Evolutionary conservation across 2,888 invertebrate genomes (phyloP), one percentile per base, ranked within the genome.

Genomic region (Enchytraeus crypticus): DNA sequence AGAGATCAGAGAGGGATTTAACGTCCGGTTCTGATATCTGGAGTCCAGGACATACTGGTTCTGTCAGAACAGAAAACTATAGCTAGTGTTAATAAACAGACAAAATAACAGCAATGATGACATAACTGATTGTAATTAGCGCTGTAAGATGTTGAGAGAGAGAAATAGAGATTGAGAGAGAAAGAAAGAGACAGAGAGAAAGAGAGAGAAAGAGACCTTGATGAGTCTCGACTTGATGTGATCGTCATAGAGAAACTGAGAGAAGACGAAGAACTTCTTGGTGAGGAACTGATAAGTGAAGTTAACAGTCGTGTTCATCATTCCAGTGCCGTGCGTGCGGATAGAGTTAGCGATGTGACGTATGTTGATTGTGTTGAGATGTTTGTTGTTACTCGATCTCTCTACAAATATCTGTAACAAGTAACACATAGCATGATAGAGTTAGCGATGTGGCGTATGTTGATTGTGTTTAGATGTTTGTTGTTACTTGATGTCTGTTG

Each of bases 171-270:
- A n/a, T n/a, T n/a, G n/a, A n/a, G n/a, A n/a, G n/a, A n/a, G n/a
- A n/a, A n/a, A n/a, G n/a, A n/a, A n/a, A n/a, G n/a, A n/a, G n/a
- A n/a, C n/a, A n/a, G n/a, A n/a, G n/a, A n/a, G n/a, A n/a, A n/a
- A n/a, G n/a, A n/a, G n/a, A n/a, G n/a, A n/a, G n/a, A 5, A 53
- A 26, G 21, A 29, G 14, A 76, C 82, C 73, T 92, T 92, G 67
- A 91, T 84, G 2, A 98, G 82, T 60, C 92, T 84, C 0, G 95
- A 93, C 79, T 96, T 95, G 55, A 98, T 93, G 73, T 93, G 93
- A 79, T 98, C 98, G 76, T 97, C 96, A 75, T 89, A 96, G 79
- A 98, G 85, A 77, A 97, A 97, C 79, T 96, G 95, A 0, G 96
- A 96, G 77, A 98, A 92, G 0, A 88, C 88, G 71, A 88, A 89